Evolutionary conservation across 2,888 invertebrate species (phyloP), one percentile per base, ranked within the genome.

Genomic region (Trilocha varians): DNA sequence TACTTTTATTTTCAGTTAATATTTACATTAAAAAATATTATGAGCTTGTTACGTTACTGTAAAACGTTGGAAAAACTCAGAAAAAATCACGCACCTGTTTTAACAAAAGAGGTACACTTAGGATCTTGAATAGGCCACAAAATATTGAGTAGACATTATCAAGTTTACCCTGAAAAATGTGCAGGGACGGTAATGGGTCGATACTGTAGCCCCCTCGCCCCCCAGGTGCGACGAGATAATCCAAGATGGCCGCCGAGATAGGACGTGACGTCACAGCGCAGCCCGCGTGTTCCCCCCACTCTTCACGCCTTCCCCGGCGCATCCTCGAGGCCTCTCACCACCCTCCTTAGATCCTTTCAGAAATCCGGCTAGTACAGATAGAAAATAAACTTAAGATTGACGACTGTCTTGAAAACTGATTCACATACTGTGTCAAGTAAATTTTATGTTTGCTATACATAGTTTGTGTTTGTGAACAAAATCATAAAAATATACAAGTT

Each of bases 211-310:
- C 53, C 57, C 76, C 75, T 62, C 78, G 50, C 70, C 79, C 80
- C 84, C 72, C 84, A 84, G 85, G 85, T 84, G 84, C 83, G 78
- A 84, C 84, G 85, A 85, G 85, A 85, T 85, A 83, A 85, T 85
- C 85, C 85, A 85, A 85, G 85, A 85, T 85, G 85, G 85, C 85
- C 82, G 85, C 83, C 83, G 78, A 84, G 85, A 85, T 85, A 85
- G 83, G 84, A 86, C 85, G 82, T 86, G 85, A 86, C 85, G 85
- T 85, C 85, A 85, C 83, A 75, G 74, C 72, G 70, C 70, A 64
- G 64, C 65, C 67, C 65, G 63, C 62, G 62, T 65, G 54, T 59
- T 59, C 64, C 59, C 62, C 68, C 58, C 63, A 50, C 63, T 53
- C 59, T 60, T 59, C 57, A 57, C 66, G 56, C 65, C 57, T 51